Conservation (phyloP, 2,888 invertebrate genomes). For the Leptarthrus brevirostris region DNA sequence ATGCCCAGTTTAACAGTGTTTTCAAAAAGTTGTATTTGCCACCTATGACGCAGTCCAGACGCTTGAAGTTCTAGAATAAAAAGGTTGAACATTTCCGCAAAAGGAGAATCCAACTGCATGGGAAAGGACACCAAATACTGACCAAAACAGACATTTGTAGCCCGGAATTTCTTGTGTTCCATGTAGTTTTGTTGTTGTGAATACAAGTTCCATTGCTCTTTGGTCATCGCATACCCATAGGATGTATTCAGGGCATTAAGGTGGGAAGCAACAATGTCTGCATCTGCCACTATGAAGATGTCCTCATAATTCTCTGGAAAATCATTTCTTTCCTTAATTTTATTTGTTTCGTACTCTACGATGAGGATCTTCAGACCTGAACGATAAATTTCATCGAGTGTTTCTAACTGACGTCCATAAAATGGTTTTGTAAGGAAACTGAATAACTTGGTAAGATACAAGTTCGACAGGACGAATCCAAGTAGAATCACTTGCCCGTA, state of each 20-base stretch:
- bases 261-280: constrained; percentile 47
- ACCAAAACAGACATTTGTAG: constrained; percentile 56
- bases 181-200: constrained; percentile 57
- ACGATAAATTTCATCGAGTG: constrained; percentile 55
- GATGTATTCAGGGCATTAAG: constrained; percentile 24
- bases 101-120: constrained; percentile 58
- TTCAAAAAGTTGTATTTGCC: constrained; percentile 49
- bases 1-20: not conserved
- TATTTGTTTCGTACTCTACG: constrained; percentile 56
- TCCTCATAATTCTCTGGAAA: constrained; percentile 56
- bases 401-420: constrained; percentile 55
- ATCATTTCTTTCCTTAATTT: constrained; percentile 55
- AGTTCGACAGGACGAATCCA: constrained; percentile 59
- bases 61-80: constrained; percentile 56
- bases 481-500: constrained; percentile 53
- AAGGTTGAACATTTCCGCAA: constrained; percentile 56
- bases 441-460: constrained; percentile 58
- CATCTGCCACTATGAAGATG: constrained; percentile 47
- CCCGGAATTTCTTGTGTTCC: constrained; percentile 55
- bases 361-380: constrained; percentile 55
- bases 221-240: constrained; percentile 55
- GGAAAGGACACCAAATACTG: constrained; percentile 58
- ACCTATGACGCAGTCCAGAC: constrained; percentile 57
- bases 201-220: constrained; percentile 57
- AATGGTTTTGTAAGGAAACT: constrained; percentile 58